Evolutionary conservation across 1,140 invertebrate species (phyloP), one percentile per base, ranked within the genome.

Genomic region (Parapsyche elsis): DNA sequence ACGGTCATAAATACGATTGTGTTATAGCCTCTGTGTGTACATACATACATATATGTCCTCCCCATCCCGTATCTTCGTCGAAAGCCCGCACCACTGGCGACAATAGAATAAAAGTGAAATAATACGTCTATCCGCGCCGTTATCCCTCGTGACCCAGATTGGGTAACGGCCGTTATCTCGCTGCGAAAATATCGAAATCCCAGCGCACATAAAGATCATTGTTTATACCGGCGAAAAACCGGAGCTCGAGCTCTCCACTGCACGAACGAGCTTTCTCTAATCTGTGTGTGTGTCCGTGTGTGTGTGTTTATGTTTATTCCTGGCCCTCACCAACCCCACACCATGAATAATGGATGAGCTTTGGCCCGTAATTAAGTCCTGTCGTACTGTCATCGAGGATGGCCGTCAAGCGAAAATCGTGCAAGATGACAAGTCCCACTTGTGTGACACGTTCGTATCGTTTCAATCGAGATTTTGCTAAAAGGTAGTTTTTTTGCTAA

Each of bases 51-150:
- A n/a, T n/a, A n/a, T n/a, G n/a, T n/a, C n/a, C n/a, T n/a, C n/a
- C n/a, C n/a, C n/a, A n/a, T 12, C 10, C 49, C 49, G 24, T 67
- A 19, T 19, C 21, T 67, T 67, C 21, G 21, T 26, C 10, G 61
- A 10, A 67, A 67, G 24, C 24, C 19, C 19, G 19, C 19, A 53
- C 49, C 49, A 12, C 16, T 16, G 24, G 61, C 61, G 61, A 67
- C 61, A 67, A 67, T 67, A 67, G 61, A 67, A 67, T 67, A 67
- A 67, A 67, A 67, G 61, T 67, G 61, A 67, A 67, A 67, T 67
- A 67, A 53, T 53, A 53, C 61, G 49, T 53, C 49, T 53, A 67
- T 67, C 61, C 24, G 14, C 53, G 14, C 61, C 61, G 24, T 67
- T 67, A 67, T 67, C 21, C 61, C 61, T 12, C 61, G 10, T 67